These are phyloP conservation scores for Xiphophorus hellerii DNA, from an alignment of 2,113 vertebrate species.

Conservation along the genomic window DNA sequence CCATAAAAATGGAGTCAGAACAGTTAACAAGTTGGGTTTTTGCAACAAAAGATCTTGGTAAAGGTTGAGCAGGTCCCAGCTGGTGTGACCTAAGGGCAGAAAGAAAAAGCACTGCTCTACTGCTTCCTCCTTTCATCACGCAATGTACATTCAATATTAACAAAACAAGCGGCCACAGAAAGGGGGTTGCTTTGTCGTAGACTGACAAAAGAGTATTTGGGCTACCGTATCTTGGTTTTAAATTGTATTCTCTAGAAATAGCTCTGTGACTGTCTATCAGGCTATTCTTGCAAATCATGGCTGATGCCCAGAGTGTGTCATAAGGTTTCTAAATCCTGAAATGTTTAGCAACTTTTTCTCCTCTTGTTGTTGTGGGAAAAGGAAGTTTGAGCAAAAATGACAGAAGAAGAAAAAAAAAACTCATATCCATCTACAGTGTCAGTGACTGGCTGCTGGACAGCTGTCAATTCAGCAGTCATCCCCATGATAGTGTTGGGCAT, in stretches of 20 bases:
- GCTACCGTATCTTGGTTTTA: conserved; percentile 52
- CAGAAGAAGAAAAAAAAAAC: too few relatives aligned
- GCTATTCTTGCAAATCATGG: conserved; percentile 51
- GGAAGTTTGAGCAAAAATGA: not conserved
- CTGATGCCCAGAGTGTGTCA: conserved; percentile 23
- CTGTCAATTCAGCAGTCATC: not conserved
- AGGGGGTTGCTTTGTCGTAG: conserved; percentile 27
- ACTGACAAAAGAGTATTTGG: conserved; percentile 56
- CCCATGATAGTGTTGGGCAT: not conserved
- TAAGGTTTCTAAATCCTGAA: not conserved
- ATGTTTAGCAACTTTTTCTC: not conserved
- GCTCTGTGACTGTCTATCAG: conserved; percentile 30
- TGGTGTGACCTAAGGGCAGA: conserved; percentile 40
- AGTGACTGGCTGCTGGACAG: not conserved
- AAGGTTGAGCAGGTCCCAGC: conserved; percentile 42
- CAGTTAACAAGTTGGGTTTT: conserved; percentile 4
- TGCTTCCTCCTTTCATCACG: conserved; percentile 26
- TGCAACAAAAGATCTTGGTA: conserved; percentile 26
- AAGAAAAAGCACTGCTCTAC: conserved; percentile 29
- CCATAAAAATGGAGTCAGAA: not conserved
- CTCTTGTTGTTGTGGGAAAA: not conserved
- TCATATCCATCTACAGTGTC: not conserved
- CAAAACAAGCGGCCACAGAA: conserved; percentile 31
- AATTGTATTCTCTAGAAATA: conserved; percentile 66
- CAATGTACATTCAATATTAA: conserved; percentile 38